phyloP scores from a whole-genome alignment of 1,140 invertebrate genomes.

The Amphibalanus amphitrite region DNA sequence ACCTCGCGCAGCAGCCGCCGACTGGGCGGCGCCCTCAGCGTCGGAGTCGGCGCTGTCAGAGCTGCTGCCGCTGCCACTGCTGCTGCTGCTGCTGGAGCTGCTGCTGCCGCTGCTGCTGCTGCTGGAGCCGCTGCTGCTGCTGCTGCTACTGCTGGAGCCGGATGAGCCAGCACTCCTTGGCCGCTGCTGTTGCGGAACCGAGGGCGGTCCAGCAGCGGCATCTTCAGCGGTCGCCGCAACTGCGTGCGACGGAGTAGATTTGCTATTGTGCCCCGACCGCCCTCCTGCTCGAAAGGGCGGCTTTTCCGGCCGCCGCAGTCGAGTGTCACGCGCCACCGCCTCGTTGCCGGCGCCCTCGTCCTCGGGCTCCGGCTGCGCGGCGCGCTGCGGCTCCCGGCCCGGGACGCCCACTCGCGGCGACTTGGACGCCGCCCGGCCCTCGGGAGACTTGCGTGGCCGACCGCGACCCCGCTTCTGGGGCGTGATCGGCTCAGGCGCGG shows the following conservation, averaged over 20 bases:
- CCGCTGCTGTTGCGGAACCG: too few relatives aligned
- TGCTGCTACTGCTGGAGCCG: not conserved
- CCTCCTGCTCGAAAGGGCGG: not conserved
- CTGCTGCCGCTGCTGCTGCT: not conserved
- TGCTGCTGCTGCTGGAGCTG: not conserved
- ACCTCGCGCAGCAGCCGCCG: conserved; percentile 1
- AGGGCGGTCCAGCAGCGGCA: too few relatives aligned
- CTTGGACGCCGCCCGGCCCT: too few relatives aligned
- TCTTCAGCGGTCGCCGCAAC: too few relatives aligned
- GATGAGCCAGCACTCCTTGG: too few relatives aligned
- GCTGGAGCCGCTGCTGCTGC: not conserved
- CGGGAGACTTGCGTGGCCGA: too few relatives aligned
- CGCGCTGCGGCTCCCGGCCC: not conserved
- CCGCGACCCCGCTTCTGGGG: too few relatives aligned
- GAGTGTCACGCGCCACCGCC: not conserved
- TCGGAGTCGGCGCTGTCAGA: not conserved
- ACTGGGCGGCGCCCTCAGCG: not conserved
- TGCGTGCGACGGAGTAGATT: not conserved
- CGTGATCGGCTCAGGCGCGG: too few relatives aligned
- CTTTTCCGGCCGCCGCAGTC: not conserved
- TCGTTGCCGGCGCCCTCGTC: not conserved
- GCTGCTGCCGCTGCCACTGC: not conserved
- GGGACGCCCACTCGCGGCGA: too few relatives aligned
- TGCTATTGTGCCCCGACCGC: not conserved
- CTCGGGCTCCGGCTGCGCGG: not conserved